Evolutionary conservation across 2,797 vertebrate genomes (phyloP).

Genomic region (Cygnus olor): DNA sequence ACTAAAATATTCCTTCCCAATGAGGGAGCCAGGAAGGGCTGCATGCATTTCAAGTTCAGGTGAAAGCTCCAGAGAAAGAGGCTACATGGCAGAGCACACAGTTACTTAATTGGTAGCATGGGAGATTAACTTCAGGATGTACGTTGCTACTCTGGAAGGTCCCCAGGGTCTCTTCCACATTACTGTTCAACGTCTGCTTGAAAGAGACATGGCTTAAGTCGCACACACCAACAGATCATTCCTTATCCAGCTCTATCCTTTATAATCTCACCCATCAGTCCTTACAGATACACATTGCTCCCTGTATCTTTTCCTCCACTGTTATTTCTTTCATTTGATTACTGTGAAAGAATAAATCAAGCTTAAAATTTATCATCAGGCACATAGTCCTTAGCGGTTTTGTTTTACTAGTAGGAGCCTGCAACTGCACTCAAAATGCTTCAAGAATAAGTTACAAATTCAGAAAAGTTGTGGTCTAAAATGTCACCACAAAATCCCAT

Average conservation of each 20-base stretch:
- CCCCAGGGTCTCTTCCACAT: not conserved
- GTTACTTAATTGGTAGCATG: not conserved
- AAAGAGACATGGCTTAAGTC: not conserved
- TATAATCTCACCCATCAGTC: not conserved
- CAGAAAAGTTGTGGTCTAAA: not conserved
- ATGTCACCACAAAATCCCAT: not conserved
- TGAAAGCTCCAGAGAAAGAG: not conserved
- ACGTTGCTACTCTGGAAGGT: not conserved
- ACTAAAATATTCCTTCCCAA: not conserved
- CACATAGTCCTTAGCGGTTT: not conserved
- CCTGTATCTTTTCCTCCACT: not conserved
- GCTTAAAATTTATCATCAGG: not conserved
- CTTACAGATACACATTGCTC: too few species aligned
- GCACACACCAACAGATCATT: not conserved
- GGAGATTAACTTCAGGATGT: not conserved
- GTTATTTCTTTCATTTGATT: not conserved
- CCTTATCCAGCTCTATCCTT: not conserved
- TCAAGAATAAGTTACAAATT: not conserved
- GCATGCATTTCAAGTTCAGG: not conserved
- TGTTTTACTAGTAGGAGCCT: not conserved
- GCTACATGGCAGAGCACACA: not conserved
- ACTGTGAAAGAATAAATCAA: not conserved
- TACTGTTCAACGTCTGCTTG: not conserved
- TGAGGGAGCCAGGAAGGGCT: not conserved
- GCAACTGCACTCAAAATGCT: not conserved